phyloP scores from a whole-genome alignment of 2,797 vertebrate genomes.

The Acanthiza pusilla region DNA sequence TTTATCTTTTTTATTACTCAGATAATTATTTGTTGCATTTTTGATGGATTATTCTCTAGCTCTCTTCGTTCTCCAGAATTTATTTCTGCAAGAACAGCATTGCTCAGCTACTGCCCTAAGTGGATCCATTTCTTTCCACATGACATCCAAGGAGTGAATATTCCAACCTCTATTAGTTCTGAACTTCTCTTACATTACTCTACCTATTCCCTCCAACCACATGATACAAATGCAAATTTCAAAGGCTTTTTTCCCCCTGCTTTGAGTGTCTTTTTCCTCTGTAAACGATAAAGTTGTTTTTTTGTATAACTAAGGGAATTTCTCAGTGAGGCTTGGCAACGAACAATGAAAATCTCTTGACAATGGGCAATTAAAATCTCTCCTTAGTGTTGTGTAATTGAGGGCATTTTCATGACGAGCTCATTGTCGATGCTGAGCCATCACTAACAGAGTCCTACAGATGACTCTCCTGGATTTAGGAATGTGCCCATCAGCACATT shows the following conservation, averaged over 20 bases:
- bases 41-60: neutral
- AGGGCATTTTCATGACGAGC: neutral
- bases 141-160: neutral
- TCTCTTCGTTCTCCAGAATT: neutral
- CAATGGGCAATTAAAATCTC: neutral
- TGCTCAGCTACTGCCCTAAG: neutral
- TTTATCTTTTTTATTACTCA: neutral
- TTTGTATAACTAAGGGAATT: neutral
- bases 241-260: neutral
- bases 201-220: neutral
- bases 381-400: neutral
- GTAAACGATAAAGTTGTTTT: neutral
- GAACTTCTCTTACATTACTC: neutral
- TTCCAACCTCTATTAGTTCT: neutral
- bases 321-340: neutral
- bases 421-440: neutral
- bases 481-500: neutral
- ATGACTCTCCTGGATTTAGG: neutral
- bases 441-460: neutral
- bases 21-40: neutral
- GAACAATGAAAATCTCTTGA: neutral
- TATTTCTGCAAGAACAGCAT: neutral
- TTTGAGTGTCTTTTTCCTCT: neutral
- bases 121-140: neutral
- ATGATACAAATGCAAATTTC: neutral